These are phyloP conservation scores for Tyria jacobaeae DNA, from an alignment of 2,888 invertebrate genomes.

Conservation along the genomic window DNA sequence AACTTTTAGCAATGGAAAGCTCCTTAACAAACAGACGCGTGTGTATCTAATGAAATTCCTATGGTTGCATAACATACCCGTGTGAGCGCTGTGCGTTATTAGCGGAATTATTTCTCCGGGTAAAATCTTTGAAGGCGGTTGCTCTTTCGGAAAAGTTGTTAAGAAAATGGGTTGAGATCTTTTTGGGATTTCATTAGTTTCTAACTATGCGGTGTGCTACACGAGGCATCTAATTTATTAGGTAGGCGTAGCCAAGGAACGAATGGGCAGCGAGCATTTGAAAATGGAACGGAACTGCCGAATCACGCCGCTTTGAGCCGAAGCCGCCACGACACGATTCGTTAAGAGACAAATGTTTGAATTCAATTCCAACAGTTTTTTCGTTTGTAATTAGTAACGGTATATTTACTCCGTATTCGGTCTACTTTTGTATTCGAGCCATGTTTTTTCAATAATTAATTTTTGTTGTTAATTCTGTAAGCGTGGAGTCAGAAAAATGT, in stretches of 20 bases:
- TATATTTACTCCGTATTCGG: slow-evolving; percentile 74
- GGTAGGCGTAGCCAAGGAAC: slow-evolving; percentile 85
- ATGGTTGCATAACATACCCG: slow-evolving; percentile 86
- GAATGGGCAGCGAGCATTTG: slow-evolving; percentile 85
- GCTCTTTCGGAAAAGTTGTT: slow-evolving; percentile 86
- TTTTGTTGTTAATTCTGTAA: slow-evolving; percentile 71
- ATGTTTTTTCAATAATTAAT: slow-evolving; percentile 71
- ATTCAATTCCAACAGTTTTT: slow-evolving; percentile 84
- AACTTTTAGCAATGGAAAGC: slow-evolving; percentile 87
- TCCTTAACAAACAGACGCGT: slow-evolving; percentile 87
- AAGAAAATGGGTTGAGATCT: slow-evolving; percentile 87
- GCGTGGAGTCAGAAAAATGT: slow-evolving; percentile 56
- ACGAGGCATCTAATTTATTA: slow-evolving; percentile 84
- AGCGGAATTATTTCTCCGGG: slow-evolving; percentile 84
- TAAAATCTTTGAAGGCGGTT: slow-evolving; percentile 85
- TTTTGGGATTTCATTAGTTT: slow-evolving; percentile 85
- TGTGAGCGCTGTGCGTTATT: slow-evolving; percentile 82
- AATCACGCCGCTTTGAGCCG: slow-evolving; percentile 83
- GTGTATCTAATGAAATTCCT: slow-evolving; percentile 87
- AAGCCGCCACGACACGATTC: slow-evolving; percentile 83
- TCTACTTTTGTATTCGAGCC: slow-evolving; percentile 73
- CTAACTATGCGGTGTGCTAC: slow-evolving; percentile 83
- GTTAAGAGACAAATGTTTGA: slow-evolving; percentile 86
- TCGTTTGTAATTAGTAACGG: slow-evolving; percentile 79
- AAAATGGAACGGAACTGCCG: slow-evolving; percentile 81